These are phyloP conservation scores for Umimayanthus chanpuru DNA, from an alignment of 92 coral and sea anemone species.

Conservation along the genomic window DNA sequence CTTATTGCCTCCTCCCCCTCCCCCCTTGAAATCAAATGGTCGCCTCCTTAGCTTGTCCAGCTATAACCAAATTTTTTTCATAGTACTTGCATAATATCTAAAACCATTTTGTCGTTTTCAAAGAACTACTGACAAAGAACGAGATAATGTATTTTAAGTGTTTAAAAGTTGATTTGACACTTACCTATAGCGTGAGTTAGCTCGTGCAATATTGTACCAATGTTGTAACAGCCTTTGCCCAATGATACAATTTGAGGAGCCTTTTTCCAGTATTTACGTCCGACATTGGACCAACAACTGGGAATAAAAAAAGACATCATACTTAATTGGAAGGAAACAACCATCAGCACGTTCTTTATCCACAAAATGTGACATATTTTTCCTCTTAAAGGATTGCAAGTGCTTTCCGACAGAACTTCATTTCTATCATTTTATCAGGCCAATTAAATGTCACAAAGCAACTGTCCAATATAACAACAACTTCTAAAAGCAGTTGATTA, in stretches of 20 bases:
- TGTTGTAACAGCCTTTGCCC: conserved; percentile 55
- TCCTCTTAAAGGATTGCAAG: too few relatives aligned
- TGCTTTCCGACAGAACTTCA: too few relatives aligned
- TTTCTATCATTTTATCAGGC: too few relatives aligned
- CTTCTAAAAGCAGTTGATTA: too few relatives aligned
- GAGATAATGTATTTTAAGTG: not conserved
- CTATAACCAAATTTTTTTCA: too few relatives aligned
- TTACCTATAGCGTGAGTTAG: conserved; percentile 54
- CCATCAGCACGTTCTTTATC: too few relatives aligned
- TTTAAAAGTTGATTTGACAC: not conserved
- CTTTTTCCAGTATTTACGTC: conserved; percentile 40
- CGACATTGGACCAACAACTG: conserved; percentile 39
- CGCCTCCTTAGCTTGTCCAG: too few relatives aligned
- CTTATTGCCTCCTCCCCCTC: not conserved
- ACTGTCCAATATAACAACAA: too few relatives aligned
- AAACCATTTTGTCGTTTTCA: not conserved
- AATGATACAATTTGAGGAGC: conserved; percentile 43
- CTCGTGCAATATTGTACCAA: conserved; percentile 57
- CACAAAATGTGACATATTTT: too few relatives aligned
- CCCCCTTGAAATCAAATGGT: not conserved
- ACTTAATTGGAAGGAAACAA: too few relatives aligned
- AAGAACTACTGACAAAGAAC: not conserved
- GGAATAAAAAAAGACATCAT: not conserved
- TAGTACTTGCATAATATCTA: not conserved
- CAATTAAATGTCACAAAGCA: too few relatives aligned